These are phyloP conservation scores for Monopterus albus DNA, from an alignment of 2,113 vertebrate genomes.

Conservation along the genomic window DNA sequence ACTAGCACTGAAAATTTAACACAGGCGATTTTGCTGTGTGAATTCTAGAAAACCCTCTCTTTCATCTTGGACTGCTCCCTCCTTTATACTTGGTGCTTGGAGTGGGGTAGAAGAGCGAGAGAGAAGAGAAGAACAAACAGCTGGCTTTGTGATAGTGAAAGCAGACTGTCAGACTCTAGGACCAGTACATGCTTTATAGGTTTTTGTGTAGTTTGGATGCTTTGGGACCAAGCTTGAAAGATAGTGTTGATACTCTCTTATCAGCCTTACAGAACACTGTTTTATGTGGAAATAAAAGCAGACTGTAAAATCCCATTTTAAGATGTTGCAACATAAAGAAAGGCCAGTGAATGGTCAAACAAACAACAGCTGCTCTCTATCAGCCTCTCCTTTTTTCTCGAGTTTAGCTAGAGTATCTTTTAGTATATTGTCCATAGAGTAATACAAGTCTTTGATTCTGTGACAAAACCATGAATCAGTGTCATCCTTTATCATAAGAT, in stretches of 20 bases:
- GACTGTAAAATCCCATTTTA: slow-evolving; percentile 68
- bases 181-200: slow-evolving; percentile 46
- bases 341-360: slow-evolving; percentile 53
- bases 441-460: background rate
- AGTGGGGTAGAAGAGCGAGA: slow-evolving; percentile 41
- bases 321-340: slow-evolving; percentile 47
- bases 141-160: slow-evolving; percentile 62
- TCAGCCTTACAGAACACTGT: slow-evolving; percentile 62
- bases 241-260: slow-evolving; percentile 56
- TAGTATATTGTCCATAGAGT: too few relatives aligned
- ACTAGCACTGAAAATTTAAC: too few relatives aligned
- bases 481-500: background rate
- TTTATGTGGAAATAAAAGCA: slow-evolving; percentile 62
- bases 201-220: slow-evolving; percentile 58
- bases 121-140: slow-evolving; percentile 48
- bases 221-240: slow-evolving; percentile 53
- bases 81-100: slow-evolving; percentile 38
- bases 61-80: slow-evolving; percentile 31
- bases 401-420: background rate
- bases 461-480: background rate
- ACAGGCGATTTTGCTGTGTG: too few relatives aligned
- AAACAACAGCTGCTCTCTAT: slow-evolving; percentile 21
- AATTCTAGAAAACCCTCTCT: slow-evolving; percentile 43
- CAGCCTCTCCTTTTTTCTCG: slow-evolving; percentile 2
- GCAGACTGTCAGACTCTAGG: slow-evolving; percentile 52